Base-by-base conservation (phyloP, 2,888 invertebrate genomes). In the Cheilosia urbana region DNA sequence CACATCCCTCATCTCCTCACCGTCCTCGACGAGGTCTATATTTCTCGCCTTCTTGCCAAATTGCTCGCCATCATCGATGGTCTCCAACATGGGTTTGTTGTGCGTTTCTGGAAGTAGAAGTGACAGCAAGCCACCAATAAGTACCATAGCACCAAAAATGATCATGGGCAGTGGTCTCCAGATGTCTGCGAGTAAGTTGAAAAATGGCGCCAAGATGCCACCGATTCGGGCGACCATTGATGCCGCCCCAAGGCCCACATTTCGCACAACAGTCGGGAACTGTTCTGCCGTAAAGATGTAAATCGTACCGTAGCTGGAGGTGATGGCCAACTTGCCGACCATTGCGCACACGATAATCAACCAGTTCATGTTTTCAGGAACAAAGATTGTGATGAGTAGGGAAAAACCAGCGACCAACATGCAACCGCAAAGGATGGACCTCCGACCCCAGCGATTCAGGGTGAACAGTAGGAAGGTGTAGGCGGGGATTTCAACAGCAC, bases 191-290 rank as follows among this genome's bases (percentile, higher is more conserved):
- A 96, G 90, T n/a, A 95, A 94, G 17, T 96, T 96, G 2, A 98
- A 94, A 89, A 96, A 97, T 0, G 98, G 97, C 1, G 98, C 91
- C 82, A 92, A 76, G 77, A 92, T 92, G 5, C 92, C 92, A 27
- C 98, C 98, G 83, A 98, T 93, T 88, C 98, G 94, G 0, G 98
- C 98, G 78, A 96, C 95, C 93, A 97, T 97, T 0, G 97, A 98
- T 30, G 97, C 95, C 11, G 96, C 94, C 0, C 98, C 98, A 69
- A 98, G 95, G 0, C 97, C 98, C 47, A 97, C 95, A 90, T 97
- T 98, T 65, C 98, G 94, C 51, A 96, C 95, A 17, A 95, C 95
- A 7, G 96, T 96, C 17, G 96, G 96, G 89, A 95, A 96, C 90
- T 95, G 95, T 91, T 96, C 96, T 1, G 95, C 95, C 0, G 96